Evolutionary conservation across 92 coral and sea anemone genomes (phyloP), one percentile per base, ranked within the genome.

Genomic region (Metridium senile): DNA sequence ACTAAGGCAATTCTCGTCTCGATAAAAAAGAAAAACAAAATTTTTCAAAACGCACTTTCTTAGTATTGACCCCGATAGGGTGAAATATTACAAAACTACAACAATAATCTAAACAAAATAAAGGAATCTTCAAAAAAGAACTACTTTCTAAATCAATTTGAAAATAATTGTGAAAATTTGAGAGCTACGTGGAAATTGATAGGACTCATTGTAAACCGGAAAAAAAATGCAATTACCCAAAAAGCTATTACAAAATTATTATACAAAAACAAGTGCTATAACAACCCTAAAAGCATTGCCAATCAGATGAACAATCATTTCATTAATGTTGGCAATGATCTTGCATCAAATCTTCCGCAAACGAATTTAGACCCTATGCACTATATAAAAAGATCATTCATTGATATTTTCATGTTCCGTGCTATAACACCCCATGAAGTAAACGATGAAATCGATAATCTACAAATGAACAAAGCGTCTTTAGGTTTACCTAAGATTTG

Each of bases 151-250:
- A 67, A 33, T 21, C 87, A 82, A 75, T 82, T 82, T 66, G 62
- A 57, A 20, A 26, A 63, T 33, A 85, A 85, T 51, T 71, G 74
- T 31, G 81, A 72, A 46, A 85, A 80, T 71, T 33, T 84, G 26
- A 84, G 78, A 78, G 59, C 75, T 45, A 84, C 84, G 21, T 78
- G 89, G 82, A 85, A 85, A 47, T 59, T 80, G 35, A 74, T 85
- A 47, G 86, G 90, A 51, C 64, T 47, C 52, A 28, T 86, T 28
- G 67, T 81, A 26, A 86, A 81, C 61, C 56, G 90, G 65, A 81
- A 75, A 68, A 68, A 75, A 57, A 81, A 58, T 45, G 18, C 13
- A 39, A 13, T 6, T 39, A 39, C 39, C 64, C 74, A 80, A 29
- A 77, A 75, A 16, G 62, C 78, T 58, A 81, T 81, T 47, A 86